phyloP scores from a whole-genome alignment of 2,113 vertebrate species.

The Origma solitaria region DNA sequence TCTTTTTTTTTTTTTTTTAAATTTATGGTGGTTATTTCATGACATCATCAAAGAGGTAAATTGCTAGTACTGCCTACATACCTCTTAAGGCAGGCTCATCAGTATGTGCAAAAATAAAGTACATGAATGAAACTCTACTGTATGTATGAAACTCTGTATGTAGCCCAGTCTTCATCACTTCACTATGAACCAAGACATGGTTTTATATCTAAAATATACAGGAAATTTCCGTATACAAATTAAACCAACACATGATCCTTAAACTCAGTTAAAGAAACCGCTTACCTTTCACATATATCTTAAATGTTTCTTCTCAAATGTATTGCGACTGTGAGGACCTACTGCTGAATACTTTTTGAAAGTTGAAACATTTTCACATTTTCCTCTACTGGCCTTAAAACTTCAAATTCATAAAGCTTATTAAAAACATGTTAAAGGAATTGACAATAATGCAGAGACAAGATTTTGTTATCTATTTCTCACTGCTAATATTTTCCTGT shows the following conservation, averaged over 20 bases:
- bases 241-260: neutral
- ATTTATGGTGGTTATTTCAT: neutral
- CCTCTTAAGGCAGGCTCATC: neutral
- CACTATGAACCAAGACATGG: neutral
- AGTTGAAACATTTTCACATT: neutral
- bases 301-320: neutral
- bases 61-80: neutral
- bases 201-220: neutral
- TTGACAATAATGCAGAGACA: neutral
- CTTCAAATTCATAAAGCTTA: neutral
- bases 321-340: neutral
- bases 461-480: neutral
- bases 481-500: neutral
- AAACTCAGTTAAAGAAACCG: neutral
- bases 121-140: neutral
- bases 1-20: neutral
- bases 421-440: neutral
- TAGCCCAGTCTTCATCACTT: neutral
- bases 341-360: neutral
- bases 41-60: neutral
- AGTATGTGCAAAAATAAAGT: neutral
- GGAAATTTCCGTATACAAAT: neutral
- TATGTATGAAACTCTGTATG: neutral
- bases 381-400: neutral
- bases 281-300: neutral